These are phyloP conservation scores for Premnoplex brunnescens DNA, from an alignment of 2,797 vertebrate species.

Conservation along the genomic window DNA sequence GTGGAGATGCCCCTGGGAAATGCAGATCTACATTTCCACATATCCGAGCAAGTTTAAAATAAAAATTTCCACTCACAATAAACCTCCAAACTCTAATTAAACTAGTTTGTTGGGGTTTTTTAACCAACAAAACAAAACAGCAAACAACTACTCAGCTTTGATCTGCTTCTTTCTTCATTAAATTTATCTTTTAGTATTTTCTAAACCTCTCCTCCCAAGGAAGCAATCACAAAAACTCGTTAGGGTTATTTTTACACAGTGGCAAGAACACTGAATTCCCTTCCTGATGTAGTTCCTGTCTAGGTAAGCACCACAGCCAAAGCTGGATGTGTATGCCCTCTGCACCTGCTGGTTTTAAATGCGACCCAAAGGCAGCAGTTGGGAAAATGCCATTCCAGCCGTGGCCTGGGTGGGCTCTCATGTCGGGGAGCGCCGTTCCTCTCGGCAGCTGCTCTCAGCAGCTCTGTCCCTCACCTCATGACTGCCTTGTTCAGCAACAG, in stretches of 20 bases:
- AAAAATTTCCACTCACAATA: not conserved
- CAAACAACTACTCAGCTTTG: not conserved
- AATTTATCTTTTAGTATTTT: not conserved
- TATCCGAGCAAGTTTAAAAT: not conserved
- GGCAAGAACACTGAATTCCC: not conserved
- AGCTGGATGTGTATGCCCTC: not conserved
- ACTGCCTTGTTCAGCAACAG: not conserved
- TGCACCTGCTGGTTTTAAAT: not conserved
- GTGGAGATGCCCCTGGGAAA: not conserved
- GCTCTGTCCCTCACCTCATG: not conserved
- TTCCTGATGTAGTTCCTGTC: not conserved
- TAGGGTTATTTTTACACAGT: not conserved
- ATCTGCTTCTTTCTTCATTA: not conserved
- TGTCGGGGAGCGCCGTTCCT: not conserved
- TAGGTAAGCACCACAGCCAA: not conserved
- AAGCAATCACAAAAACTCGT: not conserved
- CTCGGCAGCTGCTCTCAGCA: not conserved
- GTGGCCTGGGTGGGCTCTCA: not conserved
- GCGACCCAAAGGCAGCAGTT: not conserved
- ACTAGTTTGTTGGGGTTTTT: no score
- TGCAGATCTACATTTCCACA: not conserved
- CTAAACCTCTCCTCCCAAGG: not conserved
- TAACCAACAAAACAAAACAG: not conserved
- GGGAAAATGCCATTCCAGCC: not conserved
- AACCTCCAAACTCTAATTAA: not conserved